Conservation (phyloP, 2,888 invertebrate genomes). For the Troides oblongomaculatus region DNA sequence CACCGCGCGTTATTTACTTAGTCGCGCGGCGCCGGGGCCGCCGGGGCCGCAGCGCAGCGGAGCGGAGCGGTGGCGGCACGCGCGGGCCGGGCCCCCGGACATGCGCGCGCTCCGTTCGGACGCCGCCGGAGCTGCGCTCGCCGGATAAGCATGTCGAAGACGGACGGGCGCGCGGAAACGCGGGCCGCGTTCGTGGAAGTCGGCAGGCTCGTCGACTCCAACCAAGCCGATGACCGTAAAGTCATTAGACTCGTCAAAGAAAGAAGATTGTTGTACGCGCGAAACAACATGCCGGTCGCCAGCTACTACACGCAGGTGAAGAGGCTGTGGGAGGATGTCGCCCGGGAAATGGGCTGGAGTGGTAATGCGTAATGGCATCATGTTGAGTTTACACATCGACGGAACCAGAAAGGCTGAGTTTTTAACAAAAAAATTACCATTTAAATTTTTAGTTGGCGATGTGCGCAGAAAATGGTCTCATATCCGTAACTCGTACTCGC, state of each 20-base stretch:
- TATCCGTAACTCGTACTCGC: constrained; percentile 74
- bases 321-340: constrained; percentile 66
- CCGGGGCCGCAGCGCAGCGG: too few relatives aligned
- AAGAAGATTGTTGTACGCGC: constrained; percentile 66
- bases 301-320: constrained; percentile 70
- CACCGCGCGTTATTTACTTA: neutral
- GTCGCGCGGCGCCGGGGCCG: too few relatives aligned
- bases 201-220: constrained; percentile 64
- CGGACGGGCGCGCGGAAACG: constrained; percentile 4
- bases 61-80: too few relatives aligned
- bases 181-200: constrained; percentile 39
- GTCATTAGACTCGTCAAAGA: constrained; percentile 67
- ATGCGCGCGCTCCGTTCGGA: neutral
- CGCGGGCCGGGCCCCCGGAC: neutral
- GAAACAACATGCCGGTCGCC: constrained; percentile 72
- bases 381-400: too few relatives aligned
- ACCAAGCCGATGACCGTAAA: constrained; percentile 69
- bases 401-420: neutral
- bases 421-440: neutral
- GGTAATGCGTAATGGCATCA: constrained; percentile 41
- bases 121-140: constrained; percentile 7
- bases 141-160: constrained; percentile 28
- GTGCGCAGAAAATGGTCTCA: constrained; percentile 75
- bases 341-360: constrained; percentile 65
- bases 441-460: constrained; percentile 55